Evolutionary conservation across 1,140 invertebrate species (phyloP).

Genomic region (Tetragnatha versicolor): DNA sequence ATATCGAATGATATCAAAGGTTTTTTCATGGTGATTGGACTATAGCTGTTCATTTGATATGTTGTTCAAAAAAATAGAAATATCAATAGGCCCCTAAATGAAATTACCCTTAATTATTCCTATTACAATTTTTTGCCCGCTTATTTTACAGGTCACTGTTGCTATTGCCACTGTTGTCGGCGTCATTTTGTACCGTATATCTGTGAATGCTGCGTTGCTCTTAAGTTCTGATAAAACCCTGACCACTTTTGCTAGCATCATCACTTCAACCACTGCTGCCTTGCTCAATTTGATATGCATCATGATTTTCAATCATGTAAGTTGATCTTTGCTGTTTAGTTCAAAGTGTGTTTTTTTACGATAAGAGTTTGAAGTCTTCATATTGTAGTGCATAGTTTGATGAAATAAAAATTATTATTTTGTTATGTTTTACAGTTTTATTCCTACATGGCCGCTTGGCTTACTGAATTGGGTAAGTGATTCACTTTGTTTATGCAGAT

Average conservation of each 20-base stretch:
- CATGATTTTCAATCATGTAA: conserved; percentile 83
- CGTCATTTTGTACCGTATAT: conserved; percentile 91
- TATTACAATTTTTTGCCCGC: not conserved
- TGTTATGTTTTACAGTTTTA: conserved; percentile 55
- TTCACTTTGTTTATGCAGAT: no score
- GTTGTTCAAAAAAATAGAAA: no score
- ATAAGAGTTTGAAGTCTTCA: not conserved
- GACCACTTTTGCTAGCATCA: conserved; percentile 75
- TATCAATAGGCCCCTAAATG: conserved; percentile 25
- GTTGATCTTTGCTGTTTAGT: conserved; percentile 1
- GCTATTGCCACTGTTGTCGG: conserved; percentile 87
- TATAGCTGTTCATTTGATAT: no score
- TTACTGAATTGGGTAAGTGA: conserved; percentile 79
- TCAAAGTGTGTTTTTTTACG: not conserved
- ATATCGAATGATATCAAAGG: no score
- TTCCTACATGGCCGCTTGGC: conserved; percentile 72
- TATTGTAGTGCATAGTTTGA: not conserved
- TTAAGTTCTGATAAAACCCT: conserved; percentile 64
- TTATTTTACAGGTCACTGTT: conserved; percentile 71
- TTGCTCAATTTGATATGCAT: conserved; percentile 87
- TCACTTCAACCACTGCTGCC: conserved; percentile 84
- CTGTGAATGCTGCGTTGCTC: conserved; percentile 73
- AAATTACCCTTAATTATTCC: not conserved
- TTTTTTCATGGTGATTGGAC: no score
- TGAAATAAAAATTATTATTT: conserved; percentile 59